Conservation (phyloP, 2,113 vertebrate species). For the Merops nubicus region DNA sequence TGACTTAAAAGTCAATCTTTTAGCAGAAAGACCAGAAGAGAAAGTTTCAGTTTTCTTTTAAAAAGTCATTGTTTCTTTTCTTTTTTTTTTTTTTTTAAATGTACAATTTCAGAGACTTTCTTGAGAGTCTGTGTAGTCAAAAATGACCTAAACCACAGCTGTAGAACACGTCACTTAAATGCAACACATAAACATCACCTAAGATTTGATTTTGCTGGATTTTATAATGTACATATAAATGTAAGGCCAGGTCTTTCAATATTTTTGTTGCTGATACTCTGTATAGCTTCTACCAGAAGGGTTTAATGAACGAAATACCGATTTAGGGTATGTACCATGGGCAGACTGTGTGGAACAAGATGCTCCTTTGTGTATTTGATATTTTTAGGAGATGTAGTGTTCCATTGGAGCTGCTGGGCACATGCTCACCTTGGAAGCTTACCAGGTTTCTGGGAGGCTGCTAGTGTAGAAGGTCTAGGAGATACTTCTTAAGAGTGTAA, state of each 20-base stretch:
- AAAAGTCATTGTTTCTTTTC: neutral
- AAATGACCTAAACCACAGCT: neutral
- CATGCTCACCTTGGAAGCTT: neutral
- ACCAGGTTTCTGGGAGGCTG: neutral
- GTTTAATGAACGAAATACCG: neutral
- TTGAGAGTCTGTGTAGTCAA: neutral
- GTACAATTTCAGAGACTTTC: neutral
- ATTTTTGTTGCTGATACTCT: neutral
- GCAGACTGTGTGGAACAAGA: neutral
- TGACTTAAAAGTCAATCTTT: neutral
- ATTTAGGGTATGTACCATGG: neutral
- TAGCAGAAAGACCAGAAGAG: neutral
- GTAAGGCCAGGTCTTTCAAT: neutral
- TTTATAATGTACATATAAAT: neutral
- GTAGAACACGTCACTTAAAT: neutral
- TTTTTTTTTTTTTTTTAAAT: neutral
- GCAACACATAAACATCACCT: neutral
- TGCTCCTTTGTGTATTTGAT: neutral
- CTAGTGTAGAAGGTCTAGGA: neutral
- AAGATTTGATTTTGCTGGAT: neutral
- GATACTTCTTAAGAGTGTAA: neutral
- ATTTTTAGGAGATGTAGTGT: neutral
- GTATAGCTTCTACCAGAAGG: neutral
- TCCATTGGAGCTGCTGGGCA: neutral
- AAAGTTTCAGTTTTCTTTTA: neutral